These are phyloP conservation scores for Chrysotoxum bicinctum DNA, from an alignment of 2,888 invertebrate genomes.

Conservation along the genomic window DNA sequence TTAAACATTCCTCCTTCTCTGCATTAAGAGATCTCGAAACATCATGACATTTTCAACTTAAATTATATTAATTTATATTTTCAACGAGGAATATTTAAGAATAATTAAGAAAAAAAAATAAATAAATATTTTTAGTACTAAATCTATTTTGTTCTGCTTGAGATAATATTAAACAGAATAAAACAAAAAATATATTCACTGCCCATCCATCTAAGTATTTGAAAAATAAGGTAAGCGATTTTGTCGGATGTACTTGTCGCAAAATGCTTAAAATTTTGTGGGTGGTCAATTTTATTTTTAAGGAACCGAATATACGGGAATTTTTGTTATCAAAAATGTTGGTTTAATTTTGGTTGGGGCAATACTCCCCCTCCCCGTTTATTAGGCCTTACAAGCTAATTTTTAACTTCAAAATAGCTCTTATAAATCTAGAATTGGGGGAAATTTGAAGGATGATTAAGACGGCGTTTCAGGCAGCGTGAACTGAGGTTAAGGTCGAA, in stretches of 20 bases:
- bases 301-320: no score
- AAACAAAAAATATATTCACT: slow-evolving; percentile 22
- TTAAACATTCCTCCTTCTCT: slow-evolving; percentile 7
- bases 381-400: no score
- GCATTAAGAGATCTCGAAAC: slow-evolving; percentile 2
- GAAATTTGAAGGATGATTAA: no score
- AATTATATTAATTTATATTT: slow-evolving; percentile 16
- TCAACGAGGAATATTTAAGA: slow-evolving; percentile 37
- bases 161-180: slow-evolving; percentile 41
- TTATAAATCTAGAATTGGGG: no score
- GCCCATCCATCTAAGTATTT: slow-evolving; percentile 8
- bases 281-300: no score
- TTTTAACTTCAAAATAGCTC: no score
- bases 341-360: no score
- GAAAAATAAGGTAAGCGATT: neutral
- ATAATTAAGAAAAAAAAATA: slow-evolving; percentile 6
- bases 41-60: slow-evolving; percentile 14
- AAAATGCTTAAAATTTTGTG: no score
- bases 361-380: no score
- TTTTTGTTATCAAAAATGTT: no score
- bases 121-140: slow-evolving; percentile 29
- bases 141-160: slow-evolving; percentile 55
- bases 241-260: neutral
- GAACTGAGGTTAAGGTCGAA: no score
- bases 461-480: no score